These are phyloP conservation scores for Tethea ocularis DNA, from an alignment of 2,888 invertebrate genomes.

Conservation along the genomic window DNA sequence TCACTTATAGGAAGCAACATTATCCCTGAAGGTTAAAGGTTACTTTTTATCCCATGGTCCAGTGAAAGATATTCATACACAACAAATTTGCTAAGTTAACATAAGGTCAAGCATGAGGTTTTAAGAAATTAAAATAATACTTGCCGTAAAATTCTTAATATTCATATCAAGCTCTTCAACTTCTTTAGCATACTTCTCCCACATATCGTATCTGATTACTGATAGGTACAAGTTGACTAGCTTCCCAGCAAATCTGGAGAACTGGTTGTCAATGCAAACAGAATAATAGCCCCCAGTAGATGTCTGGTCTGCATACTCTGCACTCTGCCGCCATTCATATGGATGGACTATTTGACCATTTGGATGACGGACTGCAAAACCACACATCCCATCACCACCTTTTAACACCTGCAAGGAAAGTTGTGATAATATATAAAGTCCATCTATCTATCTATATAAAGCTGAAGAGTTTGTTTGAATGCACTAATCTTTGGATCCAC, in stretches of 20 bases:
- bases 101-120: neutral
- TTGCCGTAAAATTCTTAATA: conserved; percentile 95
- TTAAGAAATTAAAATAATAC: conserved; percentile 33
- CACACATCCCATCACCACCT: conserved; percentile 97
- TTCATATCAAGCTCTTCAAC: conserved; percentile 93
- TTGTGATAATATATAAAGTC: neutral
- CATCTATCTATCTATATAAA: too few species aligned
- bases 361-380: conserved; percentile 95
- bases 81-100: too few species aligned
- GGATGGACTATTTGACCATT: conserved; percentile 93
- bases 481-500: too few species aligned
- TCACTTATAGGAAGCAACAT: too few species aligned
- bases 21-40: too few species aligned
- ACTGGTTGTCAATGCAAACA: conserved; percentile 96
- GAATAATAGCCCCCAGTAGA: conserved; percentile 94
- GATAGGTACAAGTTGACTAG: conserved; percentile 95
- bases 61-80: too few species aligned
- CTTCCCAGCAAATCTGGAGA: conserved; percentile 95
- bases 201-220: conserved; percentile 95
- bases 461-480: too few species aligned
- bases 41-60: too few species aligned
- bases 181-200: conserved; percentile 96
- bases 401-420: conserved; percentile 88
- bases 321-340: conserved; percentile 94
- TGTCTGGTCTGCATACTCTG: conserved; percentile 94